phyloP scores from a whole-genome alignment of 2,113 vertebrate genomes.

The Emydura subglobosa region DNA sequence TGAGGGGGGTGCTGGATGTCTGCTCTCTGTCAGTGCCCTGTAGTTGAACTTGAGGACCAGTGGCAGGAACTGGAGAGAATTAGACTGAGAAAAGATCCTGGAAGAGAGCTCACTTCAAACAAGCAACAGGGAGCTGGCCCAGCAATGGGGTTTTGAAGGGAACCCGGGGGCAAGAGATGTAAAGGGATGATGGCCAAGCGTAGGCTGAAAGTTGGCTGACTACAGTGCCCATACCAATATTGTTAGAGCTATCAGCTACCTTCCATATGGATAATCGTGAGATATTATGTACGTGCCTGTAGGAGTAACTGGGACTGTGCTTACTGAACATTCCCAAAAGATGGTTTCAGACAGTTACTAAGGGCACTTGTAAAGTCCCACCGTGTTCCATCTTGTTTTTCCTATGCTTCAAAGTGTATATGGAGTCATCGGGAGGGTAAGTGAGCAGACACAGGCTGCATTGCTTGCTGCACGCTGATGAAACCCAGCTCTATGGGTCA shows the following conservation, averaged over 20 bases:
- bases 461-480: neutral
- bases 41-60: neutral
- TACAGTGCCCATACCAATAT: neutral
- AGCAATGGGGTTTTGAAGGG: neutral
- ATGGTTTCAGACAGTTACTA: neutral
- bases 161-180: neutral
- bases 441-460: neutral
- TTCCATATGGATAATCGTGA: rapidly evolving
- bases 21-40: neutral
- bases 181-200: neutral
- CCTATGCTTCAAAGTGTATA: neutral
- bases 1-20: neutral
- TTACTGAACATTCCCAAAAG: neutral
- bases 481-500: neutral
- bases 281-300: neutral
- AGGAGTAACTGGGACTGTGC: neutral
- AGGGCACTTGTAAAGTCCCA: neutral
- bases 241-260: rapidly evolving
- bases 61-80: neutral
- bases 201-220: neutral
- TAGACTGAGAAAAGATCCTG: neutral
- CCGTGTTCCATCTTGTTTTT: neutral
- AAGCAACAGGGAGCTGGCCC: neutral
- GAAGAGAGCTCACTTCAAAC: neutral
- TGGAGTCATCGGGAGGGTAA: neutral